phyloP scores from a whole-genome alignment of 2,797 vertebrate genomes.

The Monodelphis domestica region DNA sequence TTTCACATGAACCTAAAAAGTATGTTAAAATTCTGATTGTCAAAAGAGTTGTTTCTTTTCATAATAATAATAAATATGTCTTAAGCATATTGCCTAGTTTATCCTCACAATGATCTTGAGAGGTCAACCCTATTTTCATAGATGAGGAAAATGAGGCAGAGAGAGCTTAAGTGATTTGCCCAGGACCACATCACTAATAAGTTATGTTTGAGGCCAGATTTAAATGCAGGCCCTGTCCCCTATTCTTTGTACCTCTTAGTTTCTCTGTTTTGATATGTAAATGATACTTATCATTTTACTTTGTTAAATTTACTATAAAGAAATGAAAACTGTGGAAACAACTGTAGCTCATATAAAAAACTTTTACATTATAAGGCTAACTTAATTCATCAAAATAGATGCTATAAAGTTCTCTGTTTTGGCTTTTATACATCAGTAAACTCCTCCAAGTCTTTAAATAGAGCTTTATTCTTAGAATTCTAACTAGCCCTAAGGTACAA shows the following conservation, averaged over 20 bases:
- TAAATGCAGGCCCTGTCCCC: not conserved
- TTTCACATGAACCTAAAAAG: not conserved
- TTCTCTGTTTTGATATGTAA: not conserved
- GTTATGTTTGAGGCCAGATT: not conserved
- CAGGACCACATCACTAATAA: not conserved
- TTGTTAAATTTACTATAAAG: not conserved
- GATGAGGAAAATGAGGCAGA: not conserved
- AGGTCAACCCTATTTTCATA: not conserved
- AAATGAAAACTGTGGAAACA: not conserved
- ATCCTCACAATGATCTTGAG: not conserved
- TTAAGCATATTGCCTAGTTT: not conserved
- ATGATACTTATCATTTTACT: not conserved
- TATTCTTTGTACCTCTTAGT: not conserved
- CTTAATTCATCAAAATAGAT: not conserved
- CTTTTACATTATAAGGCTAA: not conserved
- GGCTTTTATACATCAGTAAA: not conserved
- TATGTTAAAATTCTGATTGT: not conserved
- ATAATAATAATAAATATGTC: not conserved
- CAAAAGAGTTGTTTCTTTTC: not conserved
- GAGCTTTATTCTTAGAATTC: not conserved
- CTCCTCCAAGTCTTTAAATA: not conserved
- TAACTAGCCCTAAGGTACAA: not conserved
- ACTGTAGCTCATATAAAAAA: not conserved
- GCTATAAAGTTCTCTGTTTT: not conserved
- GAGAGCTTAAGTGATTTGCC: not conserved